Percentiles rank a stretch among this genome's conserved stretches.
Evolutionary conservation across 2,888 invertebrate genomes (phyloP).

Genomic region (Metalampra italica): DNA sequence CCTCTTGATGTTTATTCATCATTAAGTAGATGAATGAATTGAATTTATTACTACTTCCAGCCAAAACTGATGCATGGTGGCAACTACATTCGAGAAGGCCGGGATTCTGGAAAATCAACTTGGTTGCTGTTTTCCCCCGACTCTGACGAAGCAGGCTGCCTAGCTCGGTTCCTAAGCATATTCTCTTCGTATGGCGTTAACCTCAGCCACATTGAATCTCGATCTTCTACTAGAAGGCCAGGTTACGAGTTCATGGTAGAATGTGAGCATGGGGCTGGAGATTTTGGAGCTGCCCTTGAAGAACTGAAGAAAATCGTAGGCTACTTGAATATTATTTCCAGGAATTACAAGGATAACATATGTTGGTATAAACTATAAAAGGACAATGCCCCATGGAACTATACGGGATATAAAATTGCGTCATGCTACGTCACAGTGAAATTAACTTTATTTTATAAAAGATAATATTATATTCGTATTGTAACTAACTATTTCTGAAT

Average conservation of each 20-base stretch:
- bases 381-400: too few relatives aligned
- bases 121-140: constrained; percentile 93
- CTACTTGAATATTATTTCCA: constrained; percentile 92
- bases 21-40: constrained; percentile 15
- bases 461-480: background rate
- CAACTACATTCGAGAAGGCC: constrained; percentile 89
- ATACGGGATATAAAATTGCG: too few relatives aligned
- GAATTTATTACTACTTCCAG: constrained; percentile 60
- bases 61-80: constrained; percentile 89
- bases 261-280: constrained; percentile 87
- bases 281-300: constrained; percentile 86
- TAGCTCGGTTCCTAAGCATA: constrained; percentile 92
- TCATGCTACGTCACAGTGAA: too few relatives aligned
- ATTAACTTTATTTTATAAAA: background rate
- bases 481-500: too few relatives aligned
- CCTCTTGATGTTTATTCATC: too few relatives aligned
- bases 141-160: constrained; percentile 90
- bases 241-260: constrained; percentile 97
- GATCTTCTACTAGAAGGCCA: constrained; percentile 87
- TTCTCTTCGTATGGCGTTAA: constrained; percentile 92
- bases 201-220: constrained; percentile 94
- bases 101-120: constrained; percentile 86
- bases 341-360: constrained; percentile 90
- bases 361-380: constrained; percentile 55
- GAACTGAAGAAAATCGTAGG: constrained; percentile 84